Evolutionary conservation across 2,888 invertebrate genomes (phyloP).

Genomic region (Aricia artaxerxes): DNA sequence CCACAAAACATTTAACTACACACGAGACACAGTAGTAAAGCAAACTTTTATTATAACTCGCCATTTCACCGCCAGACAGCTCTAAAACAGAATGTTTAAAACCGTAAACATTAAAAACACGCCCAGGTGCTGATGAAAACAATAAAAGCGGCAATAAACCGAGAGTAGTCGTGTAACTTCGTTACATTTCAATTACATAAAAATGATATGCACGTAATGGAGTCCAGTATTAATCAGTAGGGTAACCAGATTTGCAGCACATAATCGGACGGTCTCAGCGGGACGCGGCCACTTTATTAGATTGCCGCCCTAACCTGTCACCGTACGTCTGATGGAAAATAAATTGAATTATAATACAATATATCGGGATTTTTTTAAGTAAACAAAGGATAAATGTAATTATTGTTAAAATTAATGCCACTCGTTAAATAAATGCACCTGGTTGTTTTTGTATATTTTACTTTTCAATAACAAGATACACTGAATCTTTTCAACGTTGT

Average conservation of each 20-base stretch:
- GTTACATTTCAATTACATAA: conserved; percentile 64
- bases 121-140: conserved; percentile 30
- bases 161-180: conserved; percentile 40
- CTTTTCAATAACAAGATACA: too few species aligned
- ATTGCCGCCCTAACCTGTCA: conserved; percentile 75
- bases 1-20: background rate
- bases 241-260: conserved; percentile 73
- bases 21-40: background rate
- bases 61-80: conserved; percentile 4
- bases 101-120: conserved; percentile 21
- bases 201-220: conserved; percentile 51
- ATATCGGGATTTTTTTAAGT: conserved; percentile 12
- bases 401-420: background rate
- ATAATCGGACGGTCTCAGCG: conserved; percentile 74
- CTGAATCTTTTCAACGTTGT: too few species aligned
- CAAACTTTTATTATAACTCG: conserved; percentile 4
- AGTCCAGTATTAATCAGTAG: conserved; percentile 75
- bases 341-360: conserved; percentile 42
- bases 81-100: conserved; percentile 12
- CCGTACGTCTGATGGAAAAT: conserved; percentile 47
- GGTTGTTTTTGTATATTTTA: too few species aligned
- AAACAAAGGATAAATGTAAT: conserved; percentile 3
- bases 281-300: conserved; percentile 73
- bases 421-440: too few species aligned
- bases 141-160: conserved; percentile 32